Evolutionary conservation across 1,140 invertebrate genomes (phyloP).

Genomic region (Atopsyche davidsoni): DNA sequence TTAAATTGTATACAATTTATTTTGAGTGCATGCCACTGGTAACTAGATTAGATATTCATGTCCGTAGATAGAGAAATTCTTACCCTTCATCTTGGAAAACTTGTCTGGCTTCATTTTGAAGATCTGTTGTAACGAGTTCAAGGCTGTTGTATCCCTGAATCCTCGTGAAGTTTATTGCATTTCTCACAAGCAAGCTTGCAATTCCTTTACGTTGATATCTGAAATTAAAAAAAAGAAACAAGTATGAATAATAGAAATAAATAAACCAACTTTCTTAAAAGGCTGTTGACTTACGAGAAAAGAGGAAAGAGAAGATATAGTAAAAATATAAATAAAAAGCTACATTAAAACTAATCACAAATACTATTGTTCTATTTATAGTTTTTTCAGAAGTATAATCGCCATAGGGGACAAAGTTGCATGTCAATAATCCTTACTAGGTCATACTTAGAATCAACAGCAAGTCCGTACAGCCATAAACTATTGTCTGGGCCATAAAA

Average conservation of each 20-base stretch:
- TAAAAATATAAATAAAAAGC: too few species aligned
- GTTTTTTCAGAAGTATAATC: too few species aligned
- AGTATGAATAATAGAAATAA: neutral
- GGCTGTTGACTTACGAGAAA: too few species aligned
- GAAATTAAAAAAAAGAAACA: conserved; percentile 1
- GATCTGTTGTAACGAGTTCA: conserved; percentile 23
- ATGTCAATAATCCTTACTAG: too few species aligned
- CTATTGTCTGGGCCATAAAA: conserved; percentile 21
- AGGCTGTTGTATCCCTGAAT: conserved; percentile 16
- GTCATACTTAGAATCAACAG: conserved; percentile 19
- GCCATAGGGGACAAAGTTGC: too few species aligned
- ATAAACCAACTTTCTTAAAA: too few species aligned
- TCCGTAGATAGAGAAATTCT: too few species aligned
- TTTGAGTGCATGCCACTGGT: neutral
- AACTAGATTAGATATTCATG: too few species aligned
- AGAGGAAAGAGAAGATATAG: too few species aligned
- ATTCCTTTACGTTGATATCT: conserved; percentile 24
- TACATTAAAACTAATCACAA: too few species aligned
- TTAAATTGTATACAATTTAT: neutral
- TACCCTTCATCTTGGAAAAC: conserved; percentile 20
- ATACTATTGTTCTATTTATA: too few species aligned
- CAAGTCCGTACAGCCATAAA: conserved; percentile 26
- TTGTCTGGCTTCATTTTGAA: conserved; percentile 24
- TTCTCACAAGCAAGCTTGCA: conserved; percentile 17
- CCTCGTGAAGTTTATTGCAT: conserved; percentile 14